A percentile compares a stretch with the other conserved stretches of the same genome.
phyloP scores from a whole-genome alignment of 2,113 vertebrate genomes.

The Pycnonotus jocosus region DNA sequence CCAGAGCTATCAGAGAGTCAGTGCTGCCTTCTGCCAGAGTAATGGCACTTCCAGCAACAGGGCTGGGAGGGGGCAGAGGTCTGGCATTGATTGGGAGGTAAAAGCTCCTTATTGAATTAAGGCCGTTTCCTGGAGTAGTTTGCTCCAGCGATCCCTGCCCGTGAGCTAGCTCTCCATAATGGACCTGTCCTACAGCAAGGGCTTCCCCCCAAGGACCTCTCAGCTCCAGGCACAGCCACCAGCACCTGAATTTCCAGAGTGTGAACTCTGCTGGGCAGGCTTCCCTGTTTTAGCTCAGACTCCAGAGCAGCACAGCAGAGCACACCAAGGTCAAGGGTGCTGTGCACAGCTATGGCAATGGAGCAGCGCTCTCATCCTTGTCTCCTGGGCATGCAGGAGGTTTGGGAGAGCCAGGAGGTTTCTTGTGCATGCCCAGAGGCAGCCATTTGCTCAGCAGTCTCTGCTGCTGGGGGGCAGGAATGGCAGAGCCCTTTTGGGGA shows the following conservation, averaged over 20 bases:
- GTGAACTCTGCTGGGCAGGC: not conserved
- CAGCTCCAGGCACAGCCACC: not conserved
- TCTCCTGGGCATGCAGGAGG: not conserved
- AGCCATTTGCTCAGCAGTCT: not conserved
- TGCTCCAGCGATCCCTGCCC: fast-evolving
- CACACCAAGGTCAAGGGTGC: not conserved
- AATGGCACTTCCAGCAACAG: not conserved
- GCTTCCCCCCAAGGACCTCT: not conserved
- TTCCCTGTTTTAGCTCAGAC: not conserved
- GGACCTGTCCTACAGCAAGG: fast-evolving
- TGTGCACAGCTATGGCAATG: fast-evolving
- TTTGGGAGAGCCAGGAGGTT: not conserved
- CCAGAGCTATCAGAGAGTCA: not conserved
- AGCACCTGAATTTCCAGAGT: not conserved
- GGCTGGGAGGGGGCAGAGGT: not conserved
- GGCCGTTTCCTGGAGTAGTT: not conserved
- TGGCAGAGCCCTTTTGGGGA: not conserved
- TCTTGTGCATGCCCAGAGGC: not conserved
- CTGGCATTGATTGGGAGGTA: not conserved
- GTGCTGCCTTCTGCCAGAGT: not conserved
- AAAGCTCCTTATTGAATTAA: not conserved
- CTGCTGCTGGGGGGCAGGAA: not conserved
- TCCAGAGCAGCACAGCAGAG: not conserved
- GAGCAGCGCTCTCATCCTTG: not conserved
- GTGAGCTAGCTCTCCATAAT: not conserved